Conservation (phyloP, 1,140 invertebrate species). For the Cotesia chilonis region DNA sequence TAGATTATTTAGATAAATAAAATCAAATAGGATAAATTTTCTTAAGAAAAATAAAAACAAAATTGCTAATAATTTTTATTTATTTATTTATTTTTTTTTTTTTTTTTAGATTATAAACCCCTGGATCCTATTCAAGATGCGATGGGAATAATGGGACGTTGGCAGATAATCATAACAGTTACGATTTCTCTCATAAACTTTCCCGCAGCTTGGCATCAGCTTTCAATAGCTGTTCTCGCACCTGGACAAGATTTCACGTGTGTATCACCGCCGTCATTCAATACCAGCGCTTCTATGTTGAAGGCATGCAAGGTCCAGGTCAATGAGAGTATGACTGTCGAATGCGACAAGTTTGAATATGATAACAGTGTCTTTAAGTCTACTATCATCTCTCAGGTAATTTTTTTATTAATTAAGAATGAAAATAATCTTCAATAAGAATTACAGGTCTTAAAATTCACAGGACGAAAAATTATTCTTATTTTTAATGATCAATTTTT, state of each 20-base stretch:
- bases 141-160: constrained; percentile 69
- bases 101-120: constrained; percentile 25
- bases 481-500: too few relatives aligned
- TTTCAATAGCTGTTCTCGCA: constrained; percentile 74
- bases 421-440: too few relatives aligned
- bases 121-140: constrained; percentile 45
- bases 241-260: constrained; percentile 72
- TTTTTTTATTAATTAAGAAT: constrained; percentile 24
- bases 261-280: constrained; percentile 48
- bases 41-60: too few relatives aligned
- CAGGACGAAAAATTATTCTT: too few relatives aligned
- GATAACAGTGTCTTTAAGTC: constrained; percentile 73
- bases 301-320: constrained; percentile 1
- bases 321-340: constrained; percentile 46
- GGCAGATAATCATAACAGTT: constrained; percentile 71
- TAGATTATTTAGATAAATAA: too few relatives aligned
- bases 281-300: constrained; percentile 28
- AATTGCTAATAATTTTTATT: not conserved
- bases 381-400: constrained; percentile 75
- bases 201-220: constrained; percentile 74
- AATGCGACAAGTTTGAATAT: constrained; percentile 71
- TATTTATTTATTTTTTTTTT: not conserved
- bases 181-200: constrained; percentile 73
- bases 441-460: too few relatives aligned
- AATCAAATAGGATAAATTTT: too few relatives aligned